Evolutionary conservation across 2,113 vertebrate genomes (phyloP).

Genomic region (Saccopteryx bilineata): DNA sequence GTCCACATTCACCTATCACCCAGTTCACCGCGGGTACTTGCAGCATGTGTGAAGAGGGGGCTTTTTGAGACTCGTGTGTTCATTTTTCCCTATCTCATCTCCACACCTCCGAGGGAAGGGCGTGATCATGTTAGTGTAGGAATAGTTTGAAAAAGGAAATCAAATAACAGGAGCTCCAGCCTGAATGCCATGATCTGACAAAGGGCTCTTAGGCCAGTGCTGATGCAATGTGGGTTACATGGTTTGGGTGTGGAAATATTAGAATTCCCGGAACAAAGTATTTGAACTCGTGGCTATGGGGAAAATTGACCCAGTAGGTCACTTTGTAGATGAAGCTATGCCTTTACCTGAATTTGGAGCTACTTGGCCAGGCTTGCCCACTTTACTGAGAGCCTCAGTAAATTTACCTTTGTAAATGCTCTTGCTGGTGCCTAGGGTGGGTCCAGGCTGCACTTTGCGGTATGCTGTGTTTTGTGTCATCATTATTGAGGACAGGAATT

Average conservation of each 20-base stretch:
- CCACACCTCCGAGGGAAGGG: not conserved
- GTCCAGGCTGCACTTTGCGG: not conserved
- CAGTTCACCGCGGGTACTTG: not conserved
- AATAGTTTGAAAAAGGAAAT: not conserved
- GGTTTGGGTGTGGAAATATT: not conserved
- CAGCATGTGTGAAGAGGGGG: not conserved
- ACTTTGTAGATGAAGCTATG: not conserved
- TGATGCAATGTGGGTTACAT: too few species aligned
- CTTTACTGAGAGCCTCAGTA: too few species aligned
- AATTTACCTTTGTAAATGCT: not conserved
- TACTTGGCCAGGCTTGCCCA: too few species aligned
- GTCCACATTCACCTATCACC: too few species aligned
- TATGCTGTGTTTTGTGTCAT: accelerated
- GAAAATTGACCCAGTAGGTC: not conserved
- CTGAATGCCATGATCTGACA: not conserved
- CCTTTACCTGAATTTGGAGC: not conserved
- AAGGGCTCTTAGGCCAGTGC: not conserved
- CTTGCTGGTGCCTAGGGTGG: not conserved
- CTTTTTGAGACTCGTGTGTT: not conserved
- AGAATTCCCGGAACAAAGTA: not conserved
- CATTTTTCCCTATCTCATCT: not conserved
- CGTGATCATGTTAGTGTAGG: not conserved
- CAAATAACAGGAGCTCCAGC: not conserved
- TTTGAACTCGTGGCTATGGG: not conserved
- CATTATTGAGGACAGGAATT: not conserved